phyloP scores from a whole-genome alignment of 2,113 vertebrate genomes.

The Protobothrops flavoviridis region DNA sequence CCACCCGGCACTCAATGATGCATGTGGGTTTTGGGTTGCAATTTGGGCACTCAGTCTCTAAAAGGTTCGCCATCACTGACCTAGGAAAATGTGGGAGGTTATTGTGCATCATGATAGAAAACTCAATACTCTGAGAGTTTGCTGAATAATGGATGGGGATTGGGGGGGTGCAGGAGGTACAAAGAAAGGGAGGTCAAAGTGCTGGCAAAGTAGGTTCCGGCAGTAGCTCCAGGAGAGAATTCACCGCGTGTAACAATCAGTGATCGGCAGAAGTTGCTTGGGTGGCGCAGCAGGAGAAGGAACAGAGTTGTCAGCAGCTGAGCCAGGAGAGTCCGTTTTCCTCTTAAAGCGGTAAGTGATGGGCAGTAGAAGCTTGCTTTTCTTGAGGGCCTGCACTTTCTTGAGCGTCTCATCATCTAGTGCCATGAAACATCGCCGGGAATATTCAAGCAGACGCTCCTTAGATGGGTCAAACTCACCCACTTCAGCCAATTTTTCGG shows the following conservation, averaged over 20 bases:
- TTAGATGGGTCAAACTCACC: conserved; percentile 88
- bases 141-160: not conserved
- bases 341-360: conserved; percentile 87
- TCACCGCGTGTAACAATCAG: conserved; percentile 9
- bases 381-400: conserved; percentile 88
- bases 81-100: not conserved
- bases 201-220: not conserved
- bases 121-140: not conserved
- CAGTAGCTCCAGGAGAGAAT: not conserved
- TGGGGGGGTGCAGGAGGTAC: not conserved
- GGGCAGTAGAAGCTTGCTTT: conserved; percentile 87
- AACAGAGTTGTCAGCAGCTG: not conserved
- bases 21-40: no score
- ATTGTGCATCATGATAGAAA: not conserved
- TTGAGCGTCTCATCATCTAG: conserved; percentile 84
- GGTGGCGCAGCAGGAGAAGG: not conserved
- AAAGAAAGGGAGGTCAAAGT: not conserved
- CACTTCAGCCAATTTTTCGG: conserved; percentile 85
- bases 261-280: not conserved
- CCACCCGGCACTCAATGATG: no score
- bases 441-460: conserved; percentile 88
- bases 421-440: conserved; percentile 84
- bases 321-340: conserved; percentile 35
- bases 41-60: no score
- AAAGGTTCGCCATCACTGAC: not conserved